Percentiles rank a stretch among this genome's conserved stretches.
These are phyloP conservation scores for Lithophane ornitopus DNA, from an alignment of 2,888 invertebrate species.

Conservation along the genomic window DNA sequence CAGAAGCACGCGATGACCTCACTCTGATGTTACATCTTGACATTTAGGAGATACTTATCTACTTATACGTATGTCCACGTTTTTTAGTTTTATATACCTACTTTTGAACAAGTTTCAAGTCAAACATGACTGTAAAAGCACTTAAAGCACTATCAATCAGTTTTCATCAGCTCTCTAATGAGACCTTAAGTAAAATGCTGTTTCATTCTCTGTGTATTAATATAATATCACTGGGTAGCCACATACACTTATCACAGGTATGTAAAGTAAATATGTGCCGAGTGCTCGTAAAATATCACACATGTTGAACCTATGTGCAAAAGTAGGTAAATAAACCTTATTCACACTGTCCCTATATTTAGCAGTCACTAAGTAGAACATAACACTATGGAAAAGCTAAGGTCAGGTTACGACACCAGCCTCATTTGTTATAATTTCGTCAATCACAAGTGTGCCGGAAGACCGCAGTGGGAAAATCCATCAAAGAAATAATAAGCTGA, in stretches of 20 bases:
- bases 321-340: constrained; percentile 13
- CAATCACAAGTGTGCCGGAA: constrained; percentile 60
- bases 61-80: constrained; percentile 30
- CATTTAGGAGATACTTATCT: constrained; percentile 66
- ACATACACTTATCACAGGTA: constrained; percentile 45
- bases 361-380: constrained; percentile 44
- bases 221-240: constrained; percentile 16
- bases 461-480: constrained; percentile 61
- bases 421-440: constrained; percentile 64
- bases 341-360: constrained; percentile 15
- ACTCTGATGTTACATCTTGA: constrained; percentile 69
- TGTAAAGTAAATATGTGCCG: constrained; percentile 51
- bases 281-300: constrained; percentile 50
- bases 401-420: constrained; percentile 57
- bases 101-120: constrained; percentile 29
- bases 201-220: constrained; percentile 38
- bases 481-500: constrained; percentile 58
- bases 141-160: constrained; percentile 33
- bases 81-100: constrained; percentile 44
- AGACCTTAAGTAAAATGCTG: constrained; percentile 39
- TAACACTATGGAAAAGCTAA: constrained; percentile 46
- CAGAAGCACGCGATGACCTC: constrained; percentile 69
- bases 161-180: constrained; percentile 39
- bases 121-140: constrained; percentile 22
- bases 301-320: constrained; percentile 30